Evolutionary conservation across 1,140 invertebrate genomes (phyloP).

Genomic region (Mercenaria mercenaria): DNA sequence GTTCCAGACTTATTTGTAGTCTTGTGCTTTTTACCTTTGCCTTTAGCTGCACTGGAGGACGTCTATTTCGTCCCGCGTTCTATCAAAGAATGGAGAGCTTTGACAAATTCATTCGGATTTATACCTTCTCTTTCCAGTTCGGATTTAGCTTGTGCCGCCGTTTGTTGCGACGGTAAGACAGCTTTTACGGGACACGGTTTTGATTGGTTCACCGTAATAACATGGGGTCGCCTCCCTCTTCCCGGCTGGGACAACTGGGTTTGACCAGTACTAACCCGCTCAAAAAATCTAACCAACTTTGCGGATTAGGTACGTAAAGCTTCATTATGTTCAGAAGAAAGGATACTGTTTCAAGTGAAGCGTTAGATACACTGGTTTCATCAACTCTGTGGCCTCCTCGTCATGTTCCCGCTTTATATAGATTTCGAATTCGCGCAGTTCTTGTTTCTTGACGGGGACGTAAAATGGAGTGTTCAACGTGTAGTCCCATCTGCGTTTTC

Average conservation of each 20-base stretch:
- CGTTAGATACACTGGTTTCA: too few relatives aligned
- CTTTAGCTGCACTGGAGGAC: background rate
- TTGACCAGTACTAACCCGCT: slow-evolving; percentile 18
- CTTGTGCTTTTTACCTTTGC: background rate
- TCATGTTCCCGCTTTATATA: slow-evolving; percentile 50
- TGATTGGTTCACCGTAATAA: slow-evolving; percentile 22
- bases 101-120: slow-evolving; percentile 21
- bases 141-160: slow-evolving; percentile 28
- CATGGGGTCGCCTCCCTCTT: background rate
- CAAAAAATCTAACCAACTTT: slow-evolving; percentile 64
- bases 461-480: background rate
- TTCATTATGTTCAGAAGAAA: slow-evolving; percentile 40
- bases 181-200: slow-evolving; percentile 8
- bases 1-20: background rate
- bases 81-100: background rate
- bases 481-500: slow-evolving; percentile 1
- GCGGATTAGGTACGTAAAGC: slow-evolving; percentile 49
- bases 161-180: slow-evolving; percentile 38
- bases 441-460: background rate
- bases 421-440: background rate
- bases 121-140: slow-evolving; percentile 35
- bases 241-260: slow-evolving; percentile 15
- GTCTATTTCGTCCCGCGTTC: background rate
- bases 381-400: background rate
- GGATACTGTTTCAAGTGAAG: slow-evolving; percentile 38